Evolutionary conservation across 2,113 vertebrate genomes (phyloP), one percentile per base, ranked within the genome.

Genomic region (Tenebrosternarchus preto): DNA sequence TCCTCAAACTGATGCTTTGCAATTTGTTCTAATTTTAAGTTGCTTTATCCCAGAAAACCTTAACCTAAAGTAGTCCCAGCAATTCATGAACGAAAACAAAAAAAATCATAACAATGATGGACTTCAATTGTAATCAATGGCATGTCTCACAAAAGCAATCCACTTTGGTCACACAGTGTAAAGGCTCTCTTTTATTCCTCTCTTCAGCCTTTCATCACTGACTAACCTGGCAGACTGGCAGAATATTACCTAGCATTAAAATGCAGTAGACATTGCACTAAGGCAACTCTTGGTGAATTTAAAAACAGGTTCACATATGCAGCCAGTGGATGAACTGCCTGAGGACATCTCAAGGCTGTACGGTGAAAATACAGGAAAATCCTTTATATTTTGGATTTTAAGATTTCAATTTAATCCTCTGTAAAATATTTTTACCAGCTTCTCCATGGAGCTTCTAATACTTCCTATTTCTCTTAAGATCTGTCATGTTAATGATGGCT

Each of bases 141-240:
- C 15, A 57, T 43, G 16, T 68, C 43, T 57, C 31, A 25, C 50
- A 57, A 68, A 57, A 69, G 22, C 53, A n/a, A 68, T 33, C n/a
- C 7, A 19, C 50, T 57, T 43, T 24, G 20, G 27, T 22, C 63
- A 78, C 17, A 39, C 0, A 59, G 53, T 68, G 33, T 39, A 59
- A 9, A 2, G 43, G 22, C 33, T 43, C 33, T 33, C 20, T n/a
- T 60, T 61, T 59, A 53, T 27, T 61, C 27, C 20, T 31, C 39
- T 63, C 39, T 20, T 19, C 31, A 59, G 76, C 20, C 20, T 25
- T 60, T 61, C 0, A 17, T 70, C 27, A 60, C 43, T 7, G 19
- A 59, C 56, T 80, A 31, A 17, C 53, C 68, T 50, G 57, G 22
- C 77, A 60, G 25, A 78, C 33, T 61, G 56, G 25, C 25, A 71